Conservation (phyloP, 2,113 vertebrate genomes). For the Oncorhynchus keta region DNA sequence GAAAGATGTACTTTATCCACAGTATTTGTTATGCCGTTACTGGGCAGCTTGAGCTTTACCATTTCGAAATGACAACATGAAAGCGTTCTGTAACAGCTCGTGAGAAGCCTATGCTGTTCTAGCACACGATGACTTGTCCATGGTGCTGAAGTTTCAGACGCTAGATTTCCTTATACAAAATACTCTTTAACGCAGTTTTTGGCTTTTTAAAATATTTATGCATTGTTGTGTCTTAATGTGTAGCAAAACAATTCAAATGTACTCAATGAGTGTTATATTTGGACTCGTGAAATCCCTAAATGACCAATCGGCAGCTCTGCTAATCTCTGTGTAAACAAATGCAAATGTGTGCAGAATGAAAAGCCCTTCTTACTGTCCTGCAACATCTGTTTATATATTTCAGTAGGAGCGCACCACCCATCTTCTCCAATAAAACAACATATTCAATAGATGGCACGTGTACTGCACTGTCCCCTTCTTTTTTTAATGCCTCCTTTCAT, state of each 20-base stretch:
- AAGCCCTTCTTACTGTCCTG: constrained; percentile 43
- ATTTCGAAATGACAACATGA: background rate
- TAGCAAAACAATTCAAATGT: constrained; percentile 17
- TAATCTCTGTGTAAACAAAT: constrained; percentile 49
- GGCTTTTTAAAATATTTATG: no score
- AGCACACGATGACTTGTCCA: constrained; percentile 64
- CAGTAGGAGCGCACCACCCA: constrained; percentile 47
- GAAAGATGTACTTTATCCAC: background rate
- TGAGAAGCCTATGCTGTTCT: background rate
- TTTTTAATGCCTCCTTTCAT: background rate
- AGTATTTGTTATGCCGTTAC: background rate
- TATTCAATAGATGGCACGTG: background rate
- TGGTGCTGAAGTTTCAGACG: constrained; percentile 67
- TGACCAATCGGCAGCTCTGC: constrained; percentile 6
- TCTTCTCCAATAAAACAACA: constrained; percentile 52
- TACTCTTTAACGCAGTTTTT: background rate
- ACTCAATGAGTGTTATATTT: constrained; percentile 33
- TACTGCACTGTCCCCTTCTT: background rate
- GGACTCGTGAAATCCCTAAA: constrained; percentile 24
- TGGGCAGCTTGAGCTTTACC: background rate
- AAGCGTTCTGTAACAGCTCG: background rate
- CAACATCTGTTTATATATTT: constrained; percentile 69
- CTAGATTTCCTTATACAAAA: background rate
- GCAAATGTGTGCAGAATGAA: constrained; percentile 51
- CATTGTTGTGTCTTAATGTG: background rate